Evolutionary conservation across 2,888 invertebrate species (phyloP).

Genomic region (Rhamphomyia laevipes): DNA sequence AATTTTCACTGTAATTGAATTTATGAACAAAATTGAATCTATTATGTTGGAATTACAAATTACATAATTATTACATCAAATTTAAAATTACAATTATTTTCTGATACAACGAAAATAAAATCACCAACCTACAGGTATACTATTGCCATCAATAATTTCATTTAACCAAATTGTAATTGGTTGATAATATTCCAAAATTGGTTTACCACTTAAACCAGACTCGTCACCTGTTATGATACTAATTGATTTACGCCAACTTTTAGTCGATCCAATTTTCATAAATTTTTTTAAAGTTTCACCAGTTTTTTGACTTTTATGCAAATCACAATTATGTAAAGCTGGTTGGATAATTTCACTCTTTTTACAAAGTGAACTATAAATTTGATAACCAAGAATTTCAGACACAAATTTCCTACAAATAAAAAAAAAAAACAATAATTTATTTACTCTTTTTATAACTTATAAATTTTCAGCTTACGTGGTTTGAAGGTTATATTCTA

Average conservation of each 20-base stretch:
- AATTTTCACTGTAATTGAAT: too few relatives aligned
- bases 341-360: conserved; percentile 52
- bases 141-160: too few relatives aligned
- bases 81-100: too few relatives aligned
- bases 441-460: neutral
- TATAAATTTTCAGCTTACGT: conserved; percentile 18
- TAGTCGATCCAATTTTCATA: conserved; percentile 56
- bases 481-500: conserved; percentile 54
- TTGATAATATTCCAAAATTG: conserved; percentile 67
- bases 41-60: too few relatives aligned
- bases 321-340: conserved; percentile 73
- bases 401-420: conserved; percentile 59
- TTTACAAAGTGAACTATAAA: conserved; percentile 61
- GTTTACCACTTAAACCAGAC: conserved; percentile 52
- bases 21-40: too few relatives aligned
- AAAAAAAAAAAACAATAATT: neutral
- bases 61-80: too few relatives aligned
- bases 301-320: conserved; percentile 63
- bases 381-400: conserved; percentile 70
- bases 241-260: conserved; percentile 73
- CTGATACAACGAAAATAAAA: too few relatives aligned
- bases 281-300: conserved; percentile 55
- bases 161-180: conserved; percentile 57
- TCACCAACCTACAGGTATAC: too few relatives aligned
- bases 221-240: neutral